Evolutionary conservation across 1,140 invertebrate genomes (phyloP).

Genomic region (Musca vetustissima): DNA sequence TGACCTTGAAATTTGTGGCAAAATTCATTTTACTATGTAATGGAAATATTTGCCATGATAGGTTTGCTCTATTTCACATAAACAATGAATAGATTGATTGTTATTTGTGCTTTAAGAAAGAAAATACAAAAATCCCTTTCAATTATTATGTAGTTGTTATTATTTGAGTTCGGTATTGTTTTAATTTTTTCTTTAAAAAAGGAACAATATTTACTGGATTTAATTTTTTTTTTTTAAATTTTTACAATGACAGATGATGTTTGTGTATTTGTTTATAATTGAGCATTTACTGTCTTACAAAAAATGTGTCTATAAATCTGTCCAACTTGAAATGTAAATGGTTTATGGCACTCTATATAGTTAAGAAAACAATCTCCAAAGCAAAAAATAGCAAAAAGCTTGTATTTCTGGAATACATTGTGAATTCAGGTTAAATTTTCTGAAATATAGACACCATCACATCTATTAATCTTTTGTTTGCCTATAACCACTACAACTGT

Average conservation of each 20-base stretch:
- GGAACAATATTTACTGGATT: slow-evolving; percentile 1
- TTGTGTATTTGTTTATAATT: not conserved
- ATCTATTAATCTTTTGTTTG: no score
- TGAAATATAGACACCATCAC: no score
- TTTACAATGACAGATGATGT: not conserved
- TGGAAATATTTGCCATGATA: no score
- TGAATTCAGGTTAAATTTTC: no score
- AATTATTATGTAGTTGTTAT: not conserved
- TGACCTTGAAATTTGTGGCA: no score
- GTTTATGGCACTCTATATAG: not conserved
- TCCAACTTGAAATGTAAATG: not conserved
- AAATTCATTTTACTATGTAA: no score
- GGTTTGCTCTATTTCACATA: not conserved
- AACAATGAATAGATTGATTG: not conserved
- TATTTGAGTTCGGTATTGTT: not conserved
- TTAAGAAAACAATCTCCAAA: no score
- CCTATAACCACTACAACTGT: no score
- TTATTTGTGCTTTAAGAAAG: slow-evolving; percentile 8
- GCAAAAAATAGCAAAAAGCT: no score
- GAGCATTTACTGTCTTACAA: not conserved
- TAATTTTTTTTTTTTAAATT: not conserved
- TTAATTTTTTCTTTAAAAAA: not conserved
- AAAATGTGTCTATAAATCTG: not conserved
- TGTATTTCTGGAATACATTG: no score
- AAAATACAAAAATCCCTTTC: not conserved